These are phyloP conservation scores for Herminia tarsipennalis DNA, from an alignment of 2,888 invertebrate genomes.

Conservation along the genomic window DNA sequence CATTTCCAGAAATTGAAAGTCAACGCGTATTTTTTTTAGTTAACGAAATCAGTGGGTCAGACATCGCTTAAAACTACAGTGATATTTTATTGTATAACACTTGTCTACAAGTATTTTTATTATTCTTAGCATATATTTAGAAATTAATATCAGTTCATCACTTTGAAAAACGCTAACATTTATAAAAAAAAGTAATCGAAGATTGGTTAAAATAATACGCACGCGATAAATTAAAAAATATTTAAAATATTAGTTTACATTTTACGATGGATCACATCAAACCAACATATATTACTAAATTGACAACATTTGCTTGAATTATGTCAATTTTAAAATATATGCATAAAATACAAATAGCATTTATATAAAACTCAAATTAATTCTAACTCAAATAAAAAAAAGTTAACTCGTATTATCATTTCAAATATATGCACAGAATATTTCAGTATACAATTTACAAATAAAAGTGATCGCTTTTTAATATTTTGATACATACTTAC, in stretches of 20 bases:
- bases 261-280: too few species aligned
- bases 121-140: constrained; percentile 8
- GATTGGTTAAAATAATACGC: background rate
- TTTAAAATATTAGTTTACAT: too few species aligned
- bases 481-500: too few species aligned
- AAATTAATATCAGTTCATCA: background rate
- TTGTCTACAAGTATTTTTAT: too few species aligned
- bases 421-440: constrained; percentile 10
- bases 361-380: too few species aligned
- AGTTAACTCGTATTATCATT: background rate
- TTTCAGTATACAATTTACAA: background rate
- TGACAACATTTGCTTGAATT: background rate
- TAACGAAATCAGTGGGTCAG: too few species aligned
- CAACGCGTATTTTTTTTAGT: too few species aligned
- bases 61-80: too few species aligned
- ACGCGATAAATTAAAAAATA: background rate
- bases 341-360: too few species aligned
- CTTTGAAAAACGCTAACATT: background rate
- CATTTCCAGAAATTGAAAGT: too few species aligned
- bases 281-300: background rate
- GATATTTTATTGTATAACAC: too few species aligned
- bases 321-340: background rate
- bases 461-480: background rate
- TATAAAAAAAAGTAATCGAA: background rate
- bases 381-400: background rate